These are phyloP conservation scores for Lytechinus variegatus DNA, from an alignment of 35 echinoderm and acorn worm species.

Conservation along the genomic window DNA sequence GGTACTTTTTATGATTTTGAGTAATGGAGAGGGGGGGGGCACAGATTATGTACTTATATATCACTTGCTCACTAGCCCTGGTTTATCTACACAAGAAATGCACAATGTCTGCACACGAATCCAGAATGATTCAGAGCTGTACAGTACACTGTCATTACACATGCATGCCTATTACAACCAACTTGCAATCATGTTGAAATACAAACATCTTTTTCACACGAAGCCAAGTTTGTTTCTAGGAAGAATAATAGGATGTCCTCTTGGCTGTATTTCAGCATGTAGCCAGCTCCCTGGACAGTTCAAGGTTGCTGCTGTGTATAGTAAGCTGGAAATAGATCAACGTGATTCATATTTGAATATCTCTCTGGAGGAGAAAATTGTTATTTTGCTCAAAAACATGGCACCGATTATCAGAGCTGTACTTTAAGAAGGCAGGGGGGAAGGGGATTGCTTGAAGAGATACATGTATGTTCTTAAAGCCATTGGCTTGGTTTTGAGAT, in stretches of 20 bases:
- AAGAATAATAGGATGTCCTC: not conserved
- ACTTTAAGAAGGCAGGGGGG: not conserved
- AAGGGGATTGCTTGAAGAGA: not conserved
- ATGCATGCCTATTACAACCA: no score
- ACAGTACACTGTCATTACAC: not conserved
- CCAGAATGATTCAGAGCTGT: no score
- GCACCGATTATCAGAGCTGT: not conserved
- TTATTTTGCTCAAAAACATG: not conserved
- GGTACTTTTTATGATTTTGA: no score
- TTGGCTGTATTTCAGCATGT: conserved; percentile 11
- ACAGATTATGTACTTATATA: no score
- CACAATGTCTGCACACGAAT: no score
- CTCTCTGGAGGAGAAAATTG: not conserved
- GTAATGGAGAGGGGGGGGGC: no score
- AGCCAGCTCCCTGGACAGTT: not conserved
- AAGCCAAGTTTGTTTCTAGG: not conserved
- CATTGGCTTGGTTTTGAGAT: not conserved
- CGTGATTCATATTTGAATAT: not conserved
- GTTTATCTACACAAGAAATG: no score
- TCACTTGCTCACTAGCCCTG: no score
- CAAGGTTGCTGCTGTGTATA: not conserved
- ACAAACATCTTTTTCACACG: not conserved
- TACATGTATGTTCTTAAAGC: not conserved
- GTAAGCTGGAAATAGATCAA: conserved; percentile 3
- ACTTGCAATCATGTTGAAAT: not conserved